A percentile compares a stretch with the other conserved stretches of the same genome.
Evolutionary conservation across 35 echinoderm and acorn worm genomes (phyloP).

Genomic region (Acanthaster planci): DNA sequence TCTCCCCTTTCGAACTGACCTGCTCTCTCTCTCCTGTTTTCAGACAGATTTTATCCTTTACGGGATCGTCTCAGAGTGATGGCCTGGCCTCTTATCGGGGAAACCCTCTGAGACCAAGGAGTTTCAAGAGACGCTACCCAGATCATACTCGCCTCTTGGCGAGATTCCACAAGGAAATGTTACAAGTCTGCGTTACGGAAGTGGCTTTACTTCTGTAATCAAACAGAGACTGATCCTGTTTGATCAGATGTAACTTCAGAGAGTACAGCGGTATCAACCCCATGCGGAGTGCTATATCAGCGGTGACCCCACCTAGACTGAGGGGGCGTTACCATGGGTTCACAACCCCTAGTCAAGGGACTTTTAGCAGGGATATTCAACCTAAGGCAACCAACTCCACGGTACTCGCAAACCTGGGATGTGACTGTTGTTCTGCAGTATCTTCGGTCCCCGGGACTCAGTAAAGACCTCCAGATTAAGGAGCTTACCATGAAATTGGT

Average conservation of each 20-base stretch:
- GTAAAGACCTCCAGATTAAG: slow-evolving; percentile 40
- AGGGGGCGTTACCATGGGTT: slow-evolving; percentile 37
- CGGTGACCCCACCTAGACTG: slow-evolving; percentile 28
- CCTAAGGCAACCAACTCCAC: slow-evolving; percentile 44
- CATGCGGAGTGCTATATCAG: slow-evolving; percentile 38
- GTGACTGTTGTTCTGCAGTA: slow-evolving; percentile 51
- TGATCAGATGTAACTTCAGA: not conserved
- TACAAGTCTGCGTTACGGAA: not conserved
- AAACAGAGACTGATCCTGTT: not conserved
- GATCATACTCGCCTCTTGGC: too few relatives aligned
- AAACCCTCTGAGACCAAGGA: not conserved
- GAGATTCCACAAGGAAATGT: not conserved
- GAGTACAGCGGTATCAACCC: not conserved
- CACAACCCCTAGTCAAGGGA: slow-evolving; percentile 47
- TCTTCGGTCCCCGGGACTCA: slow-evolving; percentile 26
- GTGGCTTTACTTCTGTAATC: not conserved
- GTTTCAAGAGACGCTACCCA: not conserved
- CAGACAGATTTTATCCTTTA: slow-evolving; percentile 19
- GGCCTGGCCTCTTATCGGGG: slow-evolving; percentile 32
- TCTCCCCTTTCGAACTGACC: too few relatives aligned
- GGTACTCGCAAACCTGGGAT: slow-evolving; percentile 72
- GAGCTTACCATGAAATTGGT: slow-evolving; percentile 54
- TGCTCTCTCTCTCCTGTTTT: too few relatives aligned
- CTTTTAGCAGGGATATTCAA: slow-evolving; percentile 71
- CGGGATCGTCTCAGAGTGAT: not conserved